These are phyloP conservation scores for Drosophila neonasuta DNA, from an alignment of 2,888 invertebrate species.

Conservation along the genomic window DNA sequence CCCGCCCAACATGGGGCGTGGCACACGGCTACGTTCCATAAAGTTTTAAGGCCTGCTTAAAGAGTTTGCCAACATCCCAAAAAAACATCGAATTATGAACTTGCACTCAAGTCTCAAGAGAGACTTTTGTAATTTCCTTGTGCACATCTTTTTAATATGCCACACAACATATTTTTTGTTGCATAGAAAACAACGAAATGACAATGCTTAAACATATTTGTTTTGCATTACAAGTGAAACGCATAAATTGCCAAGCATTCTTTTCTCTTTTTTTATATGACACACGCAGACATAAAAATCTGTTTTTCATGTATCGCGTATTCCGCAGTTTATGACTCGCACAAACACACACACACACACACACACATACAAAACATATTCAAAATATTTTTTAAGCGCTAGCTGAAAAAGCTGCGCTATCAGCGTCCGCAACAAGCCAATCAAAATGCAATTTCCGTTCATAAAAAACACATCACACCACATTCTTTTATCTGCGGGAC, in stretches of 20 bases:
- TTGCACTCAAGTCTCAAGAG: slow-evolving; percentile 1
- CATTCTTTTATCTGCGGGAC: background rate
- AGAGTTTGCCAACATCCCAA: slow-evolving; percentile 25
- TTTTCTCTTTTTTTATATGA: slow-evolving; percentile 9
- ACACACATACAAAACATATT: background rate
- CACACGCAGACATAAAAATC: slow-evolving; percentile 40
- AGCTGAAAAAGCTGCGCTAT: slow-evolving; percentile 56
- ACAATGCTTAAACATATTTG: slow-evolving; percentile 49
- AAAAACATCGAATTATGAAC: slow-evolving; percentile 51
- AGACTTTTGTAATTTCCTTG: slow-evolving; percentile 29
- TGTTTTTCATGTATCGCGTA: slow-evolving; percentile 24
- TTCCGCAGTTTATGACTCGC: slow-evolving; percentile 41
- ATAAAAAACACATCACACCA: slow-evolving; percentile 55
- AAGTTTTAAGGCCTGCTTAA: slow-evolving; percentile 60
- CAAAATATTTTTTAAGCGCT: slow-evolving; percentile 8
- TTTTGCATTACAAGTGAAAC: slow-evolving; percentile 49
- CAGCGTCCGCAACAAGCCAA: slow-evolving; percentile 66
- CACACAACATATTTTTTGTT: background rate
- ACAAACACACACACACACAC: background rate
- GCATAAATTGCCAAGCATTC: slow-evolving; percentile 39
- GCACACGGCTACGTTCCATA: slow-evolving; percentile 31
- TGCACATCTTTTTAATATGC: slow-evolving; percentile 38
- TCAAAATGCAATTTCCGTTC: slow-evolving; percentile 73
- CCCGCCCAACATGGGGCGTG: background rate
- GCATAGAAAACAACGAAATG: slow-evolving; percentile 20